Evolutionary conservation across 2,113 vertebrate genomes (phyloP).

Genomic region (Bos javanicus): DNA sequence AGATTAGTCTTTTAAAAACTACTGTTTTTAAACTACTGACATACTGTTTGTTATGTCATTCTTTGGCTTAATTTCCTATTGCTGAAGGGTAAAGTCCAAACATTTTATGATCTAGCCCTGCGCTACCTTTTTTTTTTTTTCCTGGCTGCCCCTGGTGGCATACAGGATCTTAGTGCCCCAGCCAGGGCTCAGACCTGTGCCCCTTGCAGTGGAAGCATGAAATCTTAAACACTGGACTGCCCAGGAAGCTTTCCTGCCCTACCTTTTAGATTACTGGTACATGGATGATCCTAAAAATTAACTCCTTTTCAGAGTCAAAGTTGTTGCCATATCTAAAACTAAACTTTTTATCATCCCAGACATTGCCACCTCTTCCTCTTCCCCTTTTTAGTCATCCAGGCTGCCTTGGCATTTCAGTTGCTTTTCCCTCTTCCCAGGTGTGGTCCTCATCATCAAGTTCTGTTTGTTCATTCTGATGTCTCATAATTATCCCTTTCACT

Average conservation of each 20-base stretch:
- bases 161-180: background rate
- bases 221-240: background rate
- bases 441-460: background rate
- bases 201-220: background rate
- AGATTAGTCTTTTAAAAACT: background rate
- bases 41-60: background rate
- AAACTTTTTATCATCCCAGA: background rate
- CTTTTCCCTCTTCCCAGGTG: background rate
- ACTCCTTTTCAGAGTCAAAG: background rate
- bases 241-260: background rate
- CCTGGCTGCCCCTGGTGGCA: background rate
- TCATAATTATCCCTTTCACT: background rate
- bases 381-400: background rate
- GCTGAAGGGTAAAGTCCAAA: background rate
- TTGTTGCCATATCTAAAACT: background rate
- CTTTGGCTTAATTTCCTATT: background rate
- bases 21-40: no score
- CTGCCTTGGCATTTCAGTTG: background rate
- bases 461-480: background rate
- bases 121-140: background rate
- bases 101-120: background rate
- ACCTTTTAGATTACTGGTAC: background rate
- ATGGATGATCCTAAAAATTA: background rate
- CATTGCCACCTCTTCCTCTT: background rate
- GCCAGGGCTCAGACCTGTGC: background rate